Evolutionary conservation across 2,888 invertebrate genomes (phyloP).

Genomic region (Parnassius glacialis): DNA sequence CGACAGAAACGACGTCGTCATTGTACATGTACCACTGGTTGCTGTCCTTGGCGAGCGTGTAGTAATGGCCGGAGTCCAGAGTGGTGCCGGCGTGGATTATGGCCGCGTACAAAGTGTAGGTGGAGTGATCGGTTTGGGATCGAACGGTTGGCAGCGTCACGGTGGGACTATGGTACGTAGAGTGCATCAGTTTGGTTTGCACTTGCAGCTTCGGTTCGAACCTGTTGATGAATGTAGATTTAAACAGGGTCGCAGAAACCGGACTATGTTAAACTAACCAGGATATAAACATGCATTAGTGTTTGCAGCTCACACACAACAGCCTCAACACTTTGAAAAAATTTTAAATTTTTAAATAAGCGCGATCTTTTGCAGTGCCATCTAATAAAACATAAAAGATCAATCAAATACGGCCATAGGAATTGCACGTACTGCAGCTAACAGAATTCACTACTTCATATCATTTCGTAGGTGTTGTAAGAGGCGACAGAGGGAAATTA

Average conservation of each 20-base stretch:
- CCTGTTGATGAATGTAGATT: slow-evolving; percentile 39
- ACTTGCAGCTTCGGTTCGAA: slow-evolving; percentile 77
- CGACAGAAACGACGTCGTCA: slow-evolving; percentile 85
- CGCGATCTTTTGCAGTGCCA: no score
- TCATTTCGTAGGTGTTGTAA: no score
- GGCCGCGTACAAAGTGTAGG: slow-evolving; percentile 88
- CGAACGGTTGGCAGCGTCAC: slow-evolving; percentile 69
- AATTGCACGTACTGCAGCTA: no score
- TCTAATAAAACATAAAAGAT: no score
- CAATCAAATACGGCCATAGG: no score
- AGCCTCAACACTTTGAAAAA: no score
- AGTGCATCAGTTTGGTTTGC: slow-evolving; percentile 90
- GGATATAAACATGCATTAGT: background rate
- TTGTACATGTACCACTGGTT: slow-evolving; percentile 90
- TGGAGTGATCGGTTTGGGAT: slow-evolving; percentile 27
- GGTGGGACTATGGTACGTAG: slow-evolving; percentile 81
- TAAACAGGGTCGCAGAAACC: background rate
- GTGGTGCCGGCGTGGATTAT: slow-evolving; percentile 92
- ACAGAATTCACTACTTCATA: no score
- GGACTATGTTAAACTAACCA: background rate
- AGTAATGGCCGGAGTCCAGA: slow-evolving; percentile 93
- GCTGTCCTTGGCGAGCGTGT: slow-evolving; percentile 87
- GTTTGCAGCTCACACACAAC: background rate
- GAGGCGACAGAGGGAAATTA: no score
- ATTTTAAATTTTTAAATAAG: no score